These are phyloP conservation scores for Neotoxoptera formosana DNA, from an alignment of 1,140 invertebrate genomes.

Conservation along the genomic window DNA sequence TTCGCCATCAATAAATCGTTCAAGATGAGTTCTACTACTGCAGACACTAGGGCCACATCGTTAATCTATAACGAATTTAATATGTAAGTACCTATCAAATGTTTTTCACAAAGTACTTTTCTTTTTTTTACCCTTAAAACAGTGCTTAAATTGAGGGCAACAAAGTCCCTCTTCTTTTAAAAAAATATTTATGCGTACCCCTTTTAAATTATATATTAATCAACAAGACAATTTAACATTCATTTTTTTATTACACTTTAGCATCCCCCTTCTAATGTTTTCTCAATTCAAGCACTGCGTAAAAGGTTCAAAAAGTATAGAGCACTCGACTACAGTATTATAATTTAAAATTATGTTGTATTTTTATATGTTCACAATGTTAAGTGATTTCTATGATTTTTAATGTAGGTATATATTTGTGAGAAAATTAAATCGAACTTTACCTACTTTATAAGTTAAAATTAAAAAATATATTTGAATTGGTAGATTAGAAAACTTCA, in stretches of 20 bases:
- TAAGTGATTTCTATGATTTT: background rate
- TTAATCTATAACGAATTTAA: slow-evolving; percentile 20
- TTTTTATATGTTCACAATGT: background rate
- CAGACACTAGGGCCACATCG: background rate
- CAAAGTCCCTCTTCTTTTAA: no score
- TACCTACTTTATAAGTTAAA: background rate
- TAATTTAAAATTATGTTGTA: background rate
- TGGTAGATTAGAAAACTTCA: no score
- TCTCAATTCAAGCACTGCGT: no score
- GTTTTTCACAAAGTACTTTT: background rate
- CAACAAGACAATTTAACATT: no score
- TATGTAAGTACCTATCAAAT: background rate
- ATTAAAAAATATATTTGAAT: background rate
- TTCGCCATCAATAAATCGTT: background rate
- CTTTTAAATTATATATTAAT: no score
- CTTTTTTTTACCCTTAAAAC: background rate
- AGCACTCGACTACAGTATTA: background rate
- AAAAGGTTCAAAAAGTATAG: no score
- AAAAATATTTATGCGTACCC: no score
- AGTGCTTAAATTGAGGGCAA: background rate
- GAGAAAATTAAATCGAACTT: background rate
- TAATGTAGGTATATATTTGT: background rate
- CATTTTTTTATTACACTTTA: no score
- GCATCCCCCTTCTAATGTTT: no score
- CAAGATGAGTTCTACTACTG: background rate